Conservation (phyloP, 2,888 invertebrate species). For the Oligia latruncula region DNA sequence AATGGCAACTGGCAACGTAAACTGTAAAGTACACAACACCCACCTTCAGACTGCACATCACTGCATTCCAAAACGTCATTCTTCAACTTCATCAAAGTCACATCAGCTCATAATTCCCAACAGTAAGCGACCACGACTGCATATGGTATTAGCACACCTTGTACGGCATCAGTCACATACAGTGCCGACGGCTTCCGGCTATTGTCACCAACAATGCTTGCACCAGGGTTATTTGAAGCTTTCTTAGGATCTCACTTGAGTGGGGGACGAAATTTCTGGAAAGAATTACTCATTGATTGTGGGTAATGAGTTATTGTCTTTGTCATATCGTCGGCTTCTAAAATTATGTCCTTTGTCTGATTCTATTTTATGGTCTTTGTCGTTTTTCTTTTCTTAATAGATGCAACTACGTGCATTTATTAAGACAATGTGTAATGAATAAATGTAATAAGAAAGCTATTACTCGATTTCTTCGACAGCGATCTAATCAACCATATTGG, state of each 20-base stretch:
- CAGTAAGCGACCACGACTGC: constrained; percentile 32
- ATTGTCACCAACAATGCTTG: constrained; percentile 61
- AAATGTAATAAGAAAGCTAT: neutral
- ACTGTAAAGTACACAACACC: neutral
- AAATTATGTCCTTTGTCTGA: neutral
- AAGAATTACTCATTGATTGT: constrained; percentile 16
- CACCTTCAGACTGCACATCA: constrained; percentile 1
- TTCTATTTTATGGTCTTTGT: neutral
- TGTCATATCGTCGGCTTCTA: neutral
- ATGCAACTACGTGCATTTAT: neutral
- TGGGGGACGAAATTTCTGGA: constrained; percentile 28
- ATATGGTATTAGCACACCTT: constrained; percentile 56
- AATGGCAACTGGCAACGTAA: neutral
- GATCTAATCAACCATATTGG: neutral
- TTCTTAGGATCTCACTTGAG: constrained; percentile 33
- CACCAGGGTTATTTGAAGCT: constrained; percentile 50
- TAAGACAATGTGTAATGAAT: neutral
- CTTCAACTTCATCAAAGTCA: constrained; percentile 33
- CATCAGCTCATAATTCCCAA: constrained; percentile 50
- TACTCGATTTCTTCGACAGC: neutral
- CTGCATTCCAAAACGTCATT: constrained; percentile 25
- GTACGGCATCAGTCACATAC: constrained; percentile 35
- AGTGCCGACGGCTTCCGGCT: constrained; percentile 58
- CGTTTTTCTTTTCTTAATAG: neutral
- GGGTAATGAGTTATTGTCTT: constrained; percentile 1